Conservation (phyloP, 2,888 invertebrate species). For the Plebejus argus region DNA sequence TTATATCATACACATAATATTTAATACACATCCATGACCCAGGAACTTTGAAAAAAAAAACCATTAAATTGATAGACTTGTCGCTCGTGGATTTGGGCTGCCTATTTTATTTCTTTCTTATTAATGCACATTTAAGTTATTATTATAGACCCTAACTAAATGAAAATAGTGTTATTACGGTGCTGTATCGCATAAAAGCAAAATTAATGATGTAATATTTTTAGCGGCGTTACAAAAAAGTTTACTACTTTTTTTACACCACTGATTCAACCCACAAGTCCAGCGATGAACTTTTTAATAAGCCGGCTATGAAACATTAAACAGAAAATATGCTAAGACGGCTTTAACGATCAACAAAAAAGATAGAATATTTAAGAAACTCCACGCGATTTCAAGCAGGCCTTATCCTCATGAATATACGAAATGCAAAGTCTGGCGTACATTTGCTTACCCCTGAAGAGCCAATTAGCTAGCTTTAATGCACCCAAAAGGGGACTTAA, state of each 20-base stretch:
- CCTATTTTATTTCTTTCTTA: no score
- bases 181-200: no score
- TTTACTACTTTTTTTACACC: background rate
- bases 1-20: no score
- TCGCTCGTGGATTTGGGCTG: no score
- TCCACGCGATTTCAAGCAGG: constrained; percentile 14
- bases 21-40: no score
- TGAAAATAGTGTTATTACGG: no score
- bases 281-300: background rate
- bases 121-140: no score
- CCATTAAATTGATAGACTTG: no score
- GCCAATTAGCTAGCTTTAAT: constrained; percentile 39
- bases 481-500: constrained; percentile 27
- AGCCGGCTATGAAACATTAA: constrained; percentile 13
- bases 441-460: constrained; percentile 40
- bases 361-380: constrained; percentile 20
- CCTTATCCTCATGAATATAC: constrained; percentile 42
- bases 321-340: constrained; percentile 15
- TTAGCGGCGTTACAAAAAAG: background rate
- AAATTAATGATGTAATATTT: no score
- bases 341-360: constrained; percentile 12
- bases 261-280: background rate
- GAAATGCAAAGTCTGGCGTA: constrained; percentile 42
- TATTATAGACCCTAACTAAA: no score
- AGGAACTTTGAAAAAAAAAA: no score